Conservation (phyloP, 1,140 invertebrate species). For the Cydia splendana region DNA sequence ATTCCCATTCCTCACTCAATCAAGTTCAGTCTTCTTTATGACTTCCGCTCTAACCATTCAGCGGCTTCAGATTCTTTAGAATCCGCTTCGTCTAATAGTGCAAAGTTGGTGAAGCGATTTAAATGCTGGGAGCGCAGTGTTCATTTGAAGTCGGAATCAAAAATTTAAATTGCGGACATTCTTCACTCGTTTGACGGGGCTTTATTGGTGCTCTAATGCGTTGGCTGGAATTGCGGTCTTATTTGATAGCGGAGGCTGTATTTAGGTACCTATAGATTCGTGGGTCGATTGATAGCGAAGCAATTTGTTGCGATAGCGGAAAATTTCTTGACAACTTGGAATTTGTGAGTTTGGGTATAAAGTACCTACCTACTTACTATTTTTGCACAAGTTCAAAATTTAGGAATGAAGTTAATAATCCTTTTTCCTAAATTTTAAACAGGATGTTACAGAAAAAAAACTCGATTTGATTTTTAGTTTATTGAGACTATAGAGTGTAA, state of each 20-base stretch:
- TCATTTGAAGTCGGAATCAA: constrained; percentile 61
- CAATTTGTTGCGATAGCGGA: not conserved
- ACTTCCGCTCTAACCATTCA: constrained; percentile 48
- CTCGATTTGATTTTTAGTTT: too few species aligned
- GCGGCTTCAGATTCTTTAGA: constrained; percentile 53
- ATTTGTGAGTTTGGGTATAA: too few species aligned
- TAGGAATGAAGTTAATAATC: too few species aligned
- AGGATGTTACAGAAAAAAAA: too few species aligned
- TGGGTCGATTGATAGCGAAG: constrained; percentile 12
- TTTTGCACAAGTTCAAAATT: not conserved
- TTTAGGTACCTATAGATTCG: not conserved
- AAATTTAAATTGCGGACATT: constrained; percentile 74
- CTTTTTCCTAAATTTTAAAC: too few species aligned
- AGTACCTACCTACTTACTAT: too few species aligned
- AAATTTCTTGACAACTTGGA: not conserved
- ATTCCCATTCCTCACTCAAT: constrained; percentile 65
- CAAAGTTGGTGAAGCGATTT: constrained; percentile 58
- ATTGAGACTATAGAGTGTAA: too few species aligned
- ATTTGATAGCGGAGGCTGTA: constrained; percentile 39
- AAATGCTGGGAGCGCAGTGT: constrained; percentile 45
- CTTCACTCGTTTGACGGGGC: constrained; percentile 56
- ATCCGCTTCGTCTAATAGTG: constrained; percentile 58
- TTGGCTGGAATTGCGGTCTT: constrained; percentile 50
- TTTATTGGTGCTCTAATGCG: constrained; percentile 59
- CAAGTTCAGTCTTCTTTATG: constrained; percentile 56